Conservation (phyloP, 1,140 invertebrate genomes). For the Camponotus pennsylvanicus region DNA sequence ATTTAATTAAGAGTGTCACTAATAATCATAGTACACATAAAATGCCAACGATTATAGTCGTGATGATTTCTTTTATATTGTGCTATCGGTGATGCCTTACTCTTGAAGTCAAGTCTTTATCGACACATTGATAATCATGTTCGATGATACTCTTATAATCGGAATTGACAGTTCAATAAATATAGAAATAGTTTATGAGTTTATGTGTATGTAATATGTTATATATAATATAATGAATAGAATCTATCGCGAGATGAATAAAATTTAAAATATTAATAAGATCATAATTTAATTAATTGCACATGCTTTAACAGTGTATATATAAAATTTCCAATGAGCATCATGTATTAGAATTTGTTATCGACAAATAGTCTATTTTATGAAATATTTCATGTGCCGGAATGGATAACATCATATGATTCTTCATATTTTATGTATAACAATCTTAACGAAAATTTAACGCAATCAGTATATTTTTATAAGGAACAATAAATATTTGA, state of each 20-base stretch:
- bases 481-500: background rate
- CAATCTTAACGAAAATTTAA: no score
- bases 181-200: background rate
- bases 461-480: no score
- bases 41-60: background rate
- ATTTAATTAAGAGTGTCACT: background rate
- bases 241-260: background rate
- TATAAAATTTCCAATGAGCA: background rate
- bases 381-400: no score
- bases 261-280: constrained; percentile 6
- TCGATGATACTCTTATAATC: background rate
- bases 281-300: background rate
- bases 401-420: no score
- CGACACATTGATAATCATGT: constrained; percentile 20
- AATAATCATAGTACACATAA: background rate
- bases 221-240: background rate
- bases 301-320: background rate
- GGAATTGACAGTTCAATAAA: background rate
- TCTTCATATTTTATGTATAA: no score
- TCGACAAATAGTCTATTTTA: no score
- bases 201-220: background rate
- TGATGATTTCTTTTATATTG: background rate
- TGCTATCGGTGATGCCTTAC: background rate
- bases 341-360: background rate
- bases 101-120: constrained; percentile 16